phyloP scores from a whole-genome alignment of 1,140 invertebrate genomes.

The Drosophila nannoptera region DNA sequence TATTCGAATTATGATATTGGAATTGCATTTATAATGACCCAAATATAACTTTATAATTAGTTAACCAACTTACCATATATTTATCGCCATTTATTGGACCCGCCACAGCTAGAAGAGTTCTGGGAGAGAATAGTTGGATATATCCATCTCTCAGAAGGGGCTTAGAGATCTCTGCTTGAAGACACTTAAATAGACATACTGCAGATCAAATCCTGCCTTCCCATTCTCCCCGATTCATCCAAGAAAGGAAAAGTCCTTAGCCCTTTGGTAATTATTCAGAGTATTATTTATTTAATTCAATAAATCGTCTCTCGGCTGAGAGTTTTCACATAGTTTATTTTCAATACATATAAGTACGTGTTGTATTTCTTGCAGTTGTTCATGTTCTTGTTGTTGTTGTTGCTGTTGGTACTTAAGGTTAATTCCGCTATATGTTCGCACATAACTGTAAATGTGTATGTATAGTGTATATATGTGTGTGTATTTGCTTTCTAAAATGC shows the following conservation, averaged over 20 bases:
- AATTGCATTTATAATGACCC: too few species aligned
- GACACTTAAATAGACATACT: too few species aligned
- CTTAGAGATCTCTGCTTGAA: too few species aligned
- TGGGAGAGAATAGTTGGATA: too few species aligned
- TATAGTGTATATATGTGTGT: constrained; percentile 39
- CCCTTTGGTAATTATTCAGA: constrained; percentile 49
- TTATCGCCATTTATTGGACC: too few species aligned
- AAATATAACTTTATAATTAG: too few species aligned
- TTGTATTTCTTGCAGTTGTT: constrained; percentile 28
- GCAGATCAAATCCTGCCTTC: too few species aligned
- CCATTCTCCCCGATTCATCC: too few species aligned
- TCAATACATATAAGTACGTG: constrained; percentile 35
- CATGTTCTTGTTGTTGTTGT: constrained; percentile 48
- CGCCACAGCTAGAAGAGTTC: too few species aligned
- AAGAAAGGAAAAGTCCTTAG: not conserved
- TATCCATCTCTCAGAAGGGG: too few species aligned
- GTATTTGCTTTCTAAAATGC: constrained; percentile 31
- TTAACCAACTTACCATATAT: too few species aligned
- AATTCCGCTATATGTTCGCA: constrained; percentile 63
- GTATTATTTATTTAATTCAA: constrained; percentile 77
- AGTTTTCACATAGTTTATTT: constrained; percentile 72
- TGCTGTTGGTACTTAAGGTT: constrained; percentile 68
- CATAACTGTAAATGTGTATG: constrained; percentile 45
- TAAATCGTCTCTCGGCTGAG: constrained; percentile 70
- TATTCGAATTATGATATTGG: too few species aligned